Base-by-base conservation (phyloP, 1,140 invertebrate genomes). In the Steinernema khuongi region DNA sequence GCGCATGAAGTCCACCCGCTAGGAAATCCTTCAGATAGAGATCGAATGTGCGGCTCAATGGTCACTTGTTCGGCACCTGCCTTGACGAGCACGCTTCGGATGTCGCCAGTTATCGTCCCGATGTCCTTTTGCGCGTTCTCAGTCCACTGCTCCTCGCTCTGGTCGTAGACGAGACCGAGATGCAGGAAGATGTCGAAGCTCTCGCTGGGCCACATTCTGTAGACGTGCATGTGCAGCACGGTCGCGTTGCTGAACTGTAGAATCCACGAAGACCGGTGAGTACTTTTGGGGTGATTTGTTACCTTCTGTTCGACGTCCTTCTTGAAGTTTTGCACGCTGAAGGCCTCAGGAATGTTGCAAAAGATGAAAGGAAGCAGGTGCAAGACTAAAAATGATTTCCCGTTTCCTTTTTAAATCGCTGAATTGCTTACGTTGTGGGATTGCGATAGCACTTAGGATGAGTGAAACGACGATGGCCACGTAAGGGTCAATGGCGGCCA, bases 401-500 rank as follows among this genome's bases (percentile, higher is more conserved):
- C 14, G 19, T 17, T 60, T 7, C 14, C 36, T 41, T 14, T n/a
- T 22, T 7, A 4, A 17, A n/a, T 14, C 14, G 11, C 4, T 7
- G 19, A 4, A 60, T 11, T 14, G 26, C 50, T 60, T 22, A 60
- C 50, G 50, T 60, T 60, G 50, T 4, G 50, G 50, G 50, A 60
- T 60, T 7, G 26, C 50, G 19, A 60, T 60, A 14, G 11, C 50
- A 22, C 50, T 60, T 26, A 60, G 50, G 26, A 60, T 22, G 2
- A 60, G 4, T 26, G 50, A 60, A 14, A 60, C 50, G 4, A 26
- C 7, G 7, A 60, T 60, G 50, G 50, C 50, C 11, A 60, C 50
- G 50, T 60, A 60, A 60, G 50, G 50, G 50, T 60, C 50, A 22
- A 60, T 60, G 50, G 50, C 50, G 50, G 50, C 50, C 7, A 60